Evolutionary conservation across 2,888 invertebrate species (phyloP).

Genomic region (Mythimna albipuncta): DNA sequence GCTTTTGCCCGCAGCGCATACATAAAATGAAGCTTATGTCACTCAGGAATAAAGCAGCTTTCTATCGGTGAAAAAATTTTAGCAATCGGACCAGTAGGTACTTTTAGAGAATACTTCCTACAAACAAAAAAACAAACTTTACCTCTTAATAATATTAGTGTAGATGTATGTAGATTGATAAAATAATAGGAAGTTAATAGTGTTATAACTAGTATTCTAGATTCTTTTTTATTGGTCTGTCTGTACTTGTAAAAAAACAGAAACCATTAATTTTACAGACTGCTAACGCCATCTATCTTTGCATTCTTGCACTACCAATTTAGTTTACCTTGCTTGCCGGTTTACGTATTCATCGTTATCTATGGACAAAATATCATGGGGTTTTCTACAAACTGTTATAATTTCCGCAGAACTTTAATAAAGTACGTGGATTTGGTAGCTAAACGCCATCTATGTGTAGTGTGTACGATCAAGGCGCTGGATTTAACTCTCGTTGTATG

Average conservation of each 20-base stretch:
- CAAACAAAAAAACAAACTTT: no score
- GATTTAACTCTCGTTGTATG: background rate
- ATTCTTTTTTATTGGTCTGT: no score
- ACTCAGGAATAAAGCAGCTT: no score
- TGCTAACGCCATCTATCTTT: conserved; percentile 39
- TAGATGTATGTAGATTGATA: no score
- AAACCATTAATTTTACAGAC: background rate
- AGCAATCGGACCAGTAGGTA: no score
- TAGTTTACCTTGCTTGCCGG: background rate
- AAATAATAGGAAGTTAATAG: no score
- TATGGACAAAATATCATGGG: background rate
- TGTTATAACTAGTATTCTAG: no score
- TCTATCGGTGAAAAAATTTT: no score
- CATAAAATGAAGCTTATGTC: no score
- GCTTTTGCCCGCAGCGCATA: no score
- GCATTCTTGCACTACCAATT: background rate
- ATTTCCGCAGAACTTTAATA: background rate
- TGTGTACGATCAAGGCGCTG: background rate
- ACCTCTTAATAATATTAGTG: no score
- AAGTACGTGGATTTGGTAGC: background rate
- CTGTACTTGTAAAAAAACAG: background rate
- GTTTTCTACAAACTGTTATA: background rate
- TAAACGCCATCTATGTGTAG: conserved; percentile 16
- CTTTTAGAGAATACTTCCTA: no score
- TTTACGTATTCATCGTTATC: background rate